Percentiles rank a stretch among this genome's conserved stretches.
phyloP scores from a whole-genome alignment of 2,888 invertebrate species.

The Drosophila cognata region DNA sequence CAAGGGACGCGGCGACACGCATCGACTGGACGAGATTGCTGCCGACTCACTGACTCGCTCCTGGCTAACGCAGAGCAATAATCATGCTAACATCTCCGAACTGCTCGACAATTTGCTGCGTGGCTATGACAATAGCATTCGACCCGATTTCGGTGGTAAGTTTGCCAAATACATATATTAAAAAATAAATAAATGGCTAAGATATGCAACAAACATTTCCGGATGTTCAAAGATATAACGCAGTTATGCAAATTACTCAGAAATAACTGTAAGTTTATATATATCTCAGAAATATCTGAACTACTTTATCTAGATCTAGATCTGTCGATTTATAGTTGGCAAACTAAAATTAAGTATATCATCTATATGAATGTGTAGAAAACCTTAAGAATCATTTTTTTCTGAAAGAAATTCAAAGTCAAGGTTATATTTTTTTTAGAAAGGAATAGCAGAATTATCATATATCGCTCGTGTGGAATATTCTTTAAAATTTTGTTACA shows the following conservation, averaged over 20 bases:
- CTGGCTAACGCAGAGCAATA: slow-evolving; percentile 87
- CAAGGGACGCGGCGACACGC: slow-evolving; percentile 74
- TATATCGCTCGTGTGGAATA: background rate
- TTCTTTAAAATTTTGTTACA: background rate
- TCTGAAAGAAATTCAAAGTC: background rate
- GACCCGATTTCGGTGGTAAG: slow-evolving; percentile 92
- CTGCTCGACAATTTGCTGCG: slow-evolving; percentile 90
- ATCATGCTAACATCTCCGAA: slow-evolving; percentile 90
- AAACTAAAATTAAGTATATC: background rate
- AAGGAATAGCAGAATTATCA: background rate
- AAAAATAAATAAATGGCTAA: background rate
- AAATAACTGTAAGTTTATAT: background rate
- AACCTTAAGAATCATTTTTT: background rate
- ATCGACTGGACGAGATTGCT: slow-evolving; percentile 60
- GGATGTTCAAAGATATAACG: background rate
- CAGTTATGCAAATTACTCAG: background rate
- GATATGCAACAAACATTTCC: background rate
- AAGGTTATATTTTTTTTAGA: background rate
- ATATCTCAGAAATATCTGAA: background rate
- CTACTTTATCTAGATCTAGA: background rate
- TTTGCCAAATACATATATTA: slow-evolving; percentile 9
- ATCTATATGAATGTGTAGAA: background rate
- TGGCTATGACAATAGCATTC: slow-evolving; percentile 92
- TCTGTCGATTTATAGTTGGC: background rate
- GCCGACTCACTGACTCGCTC: slow-evolving; percentile 58